A percentile compares a stretch with the other conserved stretches of the same genome.
These are phyloP conservation scores for Taeniopygia guttata DNA, from an alignment of 2,797 vertebrate species.

Conservation along the genomic window DNA sequence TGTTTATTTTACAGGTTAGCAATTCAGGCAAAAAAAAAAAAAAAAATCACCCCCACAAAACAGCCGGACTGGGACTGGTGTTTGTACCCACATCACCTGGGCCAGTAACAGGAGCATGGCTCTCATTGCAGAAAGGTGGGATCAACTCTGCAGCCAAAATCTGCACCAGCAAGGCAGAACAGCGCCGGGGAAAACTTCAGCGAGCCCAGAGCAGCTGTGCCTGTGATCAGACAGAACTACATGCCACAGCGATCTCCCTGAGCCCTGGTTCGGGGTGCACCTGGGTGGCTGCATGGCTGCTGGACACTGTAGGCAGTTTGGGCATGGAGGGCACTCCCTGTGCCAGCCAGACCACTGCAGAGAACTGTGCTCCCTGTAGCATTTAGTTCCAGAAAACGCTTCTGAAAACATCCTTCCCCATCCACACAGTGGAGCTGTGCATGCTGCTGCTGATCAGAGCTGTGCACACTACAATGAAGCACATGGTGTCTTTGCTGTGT, in stretches of 20 bases:
- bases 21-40: background rate
- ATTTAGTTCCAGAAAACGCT: background rate
- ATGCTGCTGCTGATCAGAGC: background rate
- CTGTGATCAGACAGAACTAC: background rate
- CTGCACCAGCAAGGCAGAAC: background rate
- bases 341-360: background rate
- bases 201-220: background rate
- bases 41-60: background rate
- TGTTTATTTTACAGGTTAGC: background rate
- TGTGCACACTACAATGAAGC: background rate
- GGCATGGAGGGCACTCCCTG: background rate
- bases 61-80: background rate
- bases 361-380: background rate
- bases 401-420: background rate
- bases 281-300: background rate
- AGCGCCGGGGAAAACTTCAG: background rate
- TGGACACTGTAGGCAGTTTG: background rate
- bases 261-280: background rate
- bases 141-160: background rate
- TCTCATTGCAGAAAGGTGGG: background rate
- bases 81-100: background rate
- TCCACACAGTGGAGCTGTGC: background rate
- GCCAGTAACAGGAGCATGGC: background rate
- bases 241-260: background rate
- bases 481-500: accelerated